phyloP scores from a whole-genome alignment of 2,797 vertebrate genomes.

The Pagetopsis macropterus region DNA sequence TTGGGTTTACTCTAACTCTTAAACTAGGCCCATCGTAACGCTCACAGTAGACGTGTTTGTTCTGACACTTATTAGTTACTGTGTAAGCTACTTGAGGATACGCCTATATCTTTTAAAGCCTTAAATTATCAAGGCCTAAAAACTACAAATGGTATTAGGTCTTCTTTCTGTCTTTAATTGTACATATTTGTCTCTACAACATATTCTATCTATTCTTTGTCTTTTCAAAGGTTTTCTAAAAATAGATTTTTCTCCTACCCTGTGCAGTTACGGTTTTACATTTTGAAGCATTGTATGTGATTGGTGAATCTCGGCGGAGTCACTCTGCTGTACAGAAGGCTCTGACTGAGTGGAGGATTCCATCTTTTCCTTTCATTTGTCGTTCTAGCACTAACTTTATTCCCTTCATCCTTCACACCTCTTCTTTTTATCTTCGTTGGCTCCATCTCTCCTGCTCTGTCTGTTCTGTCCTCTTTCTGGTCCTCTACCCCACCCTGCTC shows the following conservation, averaged over 20 bases:
- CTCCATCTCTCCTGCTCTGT: conserved; percentile 80
- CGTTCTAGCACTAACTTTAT: conserved; percentile 85
- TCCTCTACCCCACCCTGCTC: conserved; percentile 53
- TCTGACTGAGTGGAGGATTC: conserved; percentile 74
- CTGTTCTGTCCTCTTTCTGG: conserved; percentile 68
- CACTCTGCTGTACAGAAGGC: conserved; percentile 14
- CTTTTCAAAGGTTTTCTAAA: conserved; percentile 21
- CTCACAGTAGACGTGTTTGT: conserved; percentile 6
- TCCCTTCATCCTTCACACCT: conserved; percentile 81
- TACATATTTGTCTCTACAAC: conserved; percentile 8
- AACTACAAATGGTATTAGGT: background rate
- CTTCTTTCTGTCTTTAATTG: background rate
- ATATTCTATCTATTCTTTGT: conserved; percentile 1
- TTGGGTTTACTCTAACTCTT: conserved; percentile 31
- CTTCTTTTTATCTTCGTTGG: conserved; percentile 75
- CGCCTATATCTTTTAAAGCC: background rate
- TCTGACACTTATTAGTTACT: background rate
- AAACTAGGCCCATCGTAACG: conserved; percentile 7
- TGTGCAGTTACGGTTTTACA: conserved; percentile 3
- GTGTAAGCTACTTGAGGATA: background rate
- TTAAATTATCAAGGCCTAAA: background rate
- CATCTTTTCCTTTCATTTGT: conserved; percentile 89
- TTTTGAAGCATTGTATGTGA: conserved; percentile 23
- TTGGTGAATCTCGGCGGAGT: conserved; percentile 23
- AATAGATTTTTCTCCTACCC: conserved; percentile 12